Evolutionary conservation across 1,140 invertebrate species (phyloP), one percentile per base, ranked within the genome.

Genomic region (Pseudomyrmex pallidus): DNA sequence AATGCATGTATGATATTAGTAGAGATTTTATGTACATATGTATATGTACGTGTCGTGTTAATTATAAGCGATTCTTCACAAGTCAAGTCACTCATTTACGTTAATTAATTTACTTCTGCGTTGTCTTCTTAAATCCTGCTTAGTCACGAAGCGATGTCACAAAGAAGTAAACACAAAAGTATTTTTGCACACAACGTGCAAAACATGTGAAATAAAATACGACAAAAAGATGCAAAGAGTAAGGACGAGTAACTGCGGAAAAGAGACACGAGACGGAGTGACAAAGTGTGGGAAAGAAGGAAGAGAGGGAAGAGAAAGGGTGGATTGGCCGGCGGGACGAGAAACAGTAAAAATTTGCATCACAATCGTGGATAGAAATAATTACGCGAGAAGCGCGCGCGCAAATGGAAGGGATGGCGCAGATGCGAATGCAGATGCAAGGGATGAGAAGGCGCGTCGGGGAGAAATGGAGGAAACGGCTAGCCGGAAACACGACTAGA

Each of bases 341-440:
- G 90, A 91, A 91, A 93, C 91, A 92, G 91, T 87, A 91, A 92
- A 93, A 93, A 93, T 94, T 94, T 93, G 92, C 92, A 93, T 93
- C 80, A 93, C 92, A 94, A 93, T 93, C 92, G 92, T 83, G 90
- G 91, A 91, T 91, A 91, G 91, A 94, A 93, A 93, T 93, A 94
- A 93, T 93, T 93, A 93, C 91, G 91, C 88, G 89, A 92, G 91
- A 91, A 91, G 89, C 91, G 89, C 83, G 86, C 63, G 80, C 67
- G 61, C 64, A n/a, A 68, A 82, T 68, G 76, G 86, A 89, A 89
- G 90, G 86, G 84, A 74, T 80, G 86, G 88, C 44, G 73, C 80
- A 84, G 83, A 83, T 80, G 76, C 82, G 83, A 87, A 90, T 80
- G 83, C 84, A 84, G 85, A 86, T 82, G 86, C 67, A 82, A 68